These are phyloP conservation scores for Hymenochirus boettgeri DNA, from an alignment of 2,113 vertebrate genomes.

Conservation along the genomic window DNA sequence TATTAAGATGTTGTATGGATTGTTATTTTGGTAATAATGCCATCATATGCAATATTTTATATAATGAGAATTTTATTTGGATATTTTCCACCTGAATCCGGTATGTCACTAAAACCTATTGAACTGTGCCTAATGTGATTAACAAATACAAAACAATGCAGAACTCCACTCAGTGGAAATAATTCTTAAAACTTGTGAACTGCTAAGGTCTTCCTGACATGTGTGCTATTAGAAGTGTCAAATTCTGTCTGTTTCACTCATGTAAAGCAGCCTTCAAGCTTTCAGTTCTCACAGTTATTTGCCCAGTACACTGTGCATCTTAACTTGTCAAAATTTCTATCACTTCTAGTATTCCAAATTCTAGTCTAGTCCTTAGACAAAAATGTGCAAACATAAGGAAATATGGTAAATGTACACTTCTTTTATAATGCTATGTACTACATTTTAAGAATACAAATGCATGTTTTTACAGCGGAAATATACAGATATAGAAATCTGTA, in stretches of 20 bases:
- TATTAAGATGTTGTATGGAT: too few species aligned
- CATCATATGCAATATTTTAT: too few species aligned
- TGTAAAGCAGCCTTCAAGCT: slow-evolving; percentile 40
- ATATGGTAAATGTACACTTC: too few species aligned
- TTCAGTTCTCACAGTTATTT: slow-evolving; percentile 35
- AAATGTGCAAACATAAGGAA: too few species aligned
- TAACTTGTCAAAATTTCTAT: slow-evolving; percentile 39
- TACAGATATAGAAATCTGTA: too few species aligned
- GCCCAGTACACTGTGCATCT: slow-evolving; percentile 29
- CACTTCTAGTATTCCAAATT: slow-evolving; percentile 38
- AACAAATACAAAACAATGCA: not conserved
- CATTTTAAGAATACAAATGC: too few species aligned
- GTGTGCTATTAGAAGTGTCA: slow-evolving; percentile 38
- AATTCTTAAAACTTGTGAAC: slow-evolving; percentile 16
- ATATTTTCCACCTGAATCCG: too few species aligned
- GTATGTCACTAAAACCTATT: not conserved
- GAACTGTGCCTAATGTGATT: not conserved
- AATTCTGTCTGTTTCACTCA: slow-evolving; percentile 34
- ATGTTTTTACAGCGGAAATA: too few species aligned
- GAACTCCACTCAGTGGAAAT: slow-evolving; percentile 12
- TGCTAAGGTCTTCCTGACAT: slow-evolving; percentile 29
- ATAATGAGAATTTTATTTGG: too few species aligned
- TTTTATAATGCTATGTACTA: too few species aligned
- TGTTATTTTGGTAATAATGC: too few species aligned
- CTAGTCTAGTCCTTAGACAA: too few species aligned